These are phyloP conservation scores for Ophiodon elongatus DNA, from an alignment of 2,113 vertebrate species.

Conservation along the genomic window DNA sequence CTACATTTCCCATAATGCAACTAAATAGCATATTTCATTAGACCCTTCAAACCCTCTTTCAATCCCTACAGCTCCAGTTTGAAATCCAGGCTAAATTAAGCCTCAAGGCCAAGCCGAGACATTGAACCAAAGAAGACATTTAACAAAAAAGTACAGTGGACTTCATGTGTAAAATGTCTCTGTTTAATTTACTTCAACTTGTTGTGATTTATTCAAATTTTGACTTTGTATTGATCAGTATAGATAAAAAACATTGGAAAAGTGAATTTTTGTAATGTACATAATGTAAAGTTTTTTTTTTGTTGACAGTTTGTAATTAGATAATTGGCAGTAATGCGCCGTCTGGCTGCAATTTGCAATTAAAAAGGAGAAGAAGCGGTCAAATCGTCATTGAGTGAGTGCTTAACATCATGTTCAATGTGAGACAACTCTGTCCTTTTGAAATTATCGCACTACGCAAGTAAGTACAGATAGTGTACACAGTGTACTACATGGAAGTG, in stretches of 20 bases:
- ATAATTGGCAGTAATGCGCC: background rate
- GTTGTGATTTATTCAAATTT: background rate
- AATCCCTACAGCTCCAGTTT: background rate
- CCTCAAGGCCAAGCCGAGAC: background rate
- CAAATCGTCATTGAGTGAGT: background rate
- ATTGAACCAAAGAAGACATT: background rate
- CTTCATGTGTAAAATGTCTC: no score
- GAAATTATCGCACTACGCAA: background rate
- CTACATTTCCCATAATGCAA: background rate
- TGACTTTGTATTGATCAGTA: background rate
- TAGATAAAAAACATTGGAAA: no score
- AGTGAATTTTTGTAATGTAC: no score
- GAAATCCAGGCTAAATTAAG: background rate
- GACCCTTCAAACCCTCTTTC: background rate
- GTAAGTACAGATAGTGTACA: background rate
- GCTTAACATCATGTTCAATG: background rate
- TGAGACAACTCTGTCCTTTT: background rate
- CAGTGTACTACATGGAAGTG: background rate
- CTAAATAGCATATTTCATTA: background rate
- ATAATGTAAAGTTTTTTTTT: no score
- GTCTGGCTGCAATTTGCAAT: background rate
- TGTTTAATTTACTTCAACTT: background rate
- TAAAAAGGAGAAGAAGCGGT: background rate
- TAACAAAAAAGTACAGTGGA: background rate
- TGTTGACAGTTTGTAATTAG: background rate